Conservation (phyloP, 2,797 vertebrate genomes). For the Sebastes nivosus region DNA sequence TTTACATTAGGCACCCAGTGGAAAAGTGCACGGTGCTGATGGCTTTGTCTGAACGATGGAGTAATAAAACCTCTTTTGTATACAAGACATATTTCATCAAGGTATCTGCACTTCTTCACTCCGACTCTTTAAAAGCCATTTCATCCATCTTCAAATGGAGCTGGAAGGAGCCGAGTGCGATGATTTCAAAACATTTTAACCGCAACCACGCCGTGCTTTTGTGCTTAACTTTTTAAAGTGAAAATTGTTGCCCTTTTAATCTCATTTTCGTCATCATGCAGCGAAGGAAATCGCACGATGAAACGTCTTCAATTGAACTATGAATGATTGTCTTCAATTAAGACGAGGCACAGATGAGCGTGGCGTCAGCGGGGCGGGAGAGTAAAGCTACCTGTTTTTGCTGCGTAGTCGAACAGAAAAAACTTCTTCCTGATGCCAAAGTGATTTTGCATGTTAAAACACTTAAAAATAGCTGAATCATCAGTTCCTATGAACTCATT, state of each 20-base stretch:
- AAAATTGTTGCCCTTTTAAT: slow-evolving; percentile 25
- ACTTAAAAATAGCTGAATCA: neutral
- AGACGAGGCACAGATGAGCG: neutral
- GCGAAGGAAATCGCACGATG: slow-evolving; percentile 15
- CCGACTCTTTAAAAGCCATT: slow-evolving; percentile 81
- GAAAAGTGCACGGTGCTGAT: slow-evolving; percentile 72
- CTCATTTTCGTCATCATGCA: neutral
- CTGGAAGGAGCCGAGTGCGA: slow-evolving; percentile 76
- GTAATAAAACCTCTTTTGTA: slow-evolving; percentile 81
- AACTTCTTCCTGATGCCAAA: neutral
- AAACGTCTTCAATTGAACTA: slow-evolving; percentile 22
- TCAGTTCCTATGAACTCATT: neutral
- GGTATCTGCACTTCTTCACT: slow-evolving; percentile 79
- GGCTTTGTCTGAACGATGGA: slow-evolving; percentile 68
- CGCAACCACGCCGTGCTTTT: slow-evolving; percentile 54
- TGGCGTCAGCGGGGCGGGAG: neutral
- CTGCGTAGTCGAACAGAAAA: slow-evolving; percentile 6
- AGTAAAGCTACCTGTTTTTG: slow-evolving; percentile 19
- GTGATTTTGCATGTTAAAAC: slow-evolving; percentile 31
- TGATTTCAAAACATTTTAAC: slow-evolving; percentile 71
- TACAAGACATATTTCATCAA: slow-evolving; percentile 76
- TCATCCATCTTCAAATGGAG: slow-evolving; percentile 81
- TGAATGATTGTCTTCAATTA: slow-evolving; percentile 10
- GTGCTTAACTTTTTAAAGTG: slow-evolving; percentile 19
- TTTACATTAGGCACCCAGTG: slow-evolving; percentile 79